A percentile compares a stretch with the other conserved stretches of the same genome.
phyloP scores from a whole-genome alignment of 2,888 invertebrate species.

The Hemistola chrysoprasaria region DNA sequence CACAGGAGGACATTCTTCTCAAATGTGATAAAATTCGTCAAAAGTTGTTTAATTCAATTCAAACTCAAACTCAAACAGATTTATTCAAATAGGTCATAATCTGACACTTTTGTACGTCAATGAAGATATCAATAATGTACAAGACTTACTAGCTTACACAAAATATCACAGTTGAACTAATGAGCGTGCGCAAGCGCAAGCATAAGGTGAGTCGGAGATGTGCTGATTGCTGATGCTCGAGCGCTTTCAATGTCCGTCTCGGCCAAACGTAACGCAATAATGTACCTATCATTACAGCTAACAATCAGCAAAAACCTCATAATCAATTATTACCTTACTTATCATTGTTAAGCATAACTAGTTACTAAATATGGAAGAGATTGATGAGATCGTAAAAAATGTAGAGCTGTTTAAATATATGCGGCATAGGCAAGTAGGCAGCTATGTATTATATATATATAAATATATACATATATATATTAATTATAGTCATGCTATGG shows the following conservation, averaged over 20 bases:
- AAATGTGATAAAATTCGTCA: too few relatives aligned
- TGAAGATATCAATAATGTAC: too few relatives aligned
- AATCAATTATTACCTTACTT: conserved; percentile 17
- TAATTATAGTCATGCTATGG: too few relatives aligned
- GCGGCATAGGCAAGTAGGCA: not conserved
- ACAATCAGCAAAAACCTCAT: conserved; percentile 32
- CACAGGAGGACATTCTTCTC: too few relatives aligned
- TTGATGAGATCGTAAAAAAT: conserved; percentile 17
- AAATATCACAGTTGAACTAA: conserved; percentile 33
- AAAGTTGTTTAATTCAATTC: too few relatives aligned
- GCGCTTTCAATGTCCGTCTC: conserved; percentile 37
- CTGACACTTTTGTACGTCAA: too few relatives aligned
- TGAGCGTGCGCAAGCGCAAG: conserved; percentile 27
- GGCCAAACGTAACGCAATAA: conserved; percentile 30
- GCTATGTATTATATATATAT: too few relatives aligned
- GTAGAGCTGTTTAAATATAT: not conserved
- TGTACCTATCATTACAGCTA: conserved; percentile 24
- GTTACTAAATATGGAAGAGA: conserved; percentile 17
- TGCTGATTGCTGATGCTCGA: too few relatives aligned
- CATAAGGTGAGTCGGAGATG: conserved; percentile 23
- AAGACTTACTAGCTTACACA: too few relatives aligned
- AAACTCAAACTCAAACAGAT: too few relatives aligned
- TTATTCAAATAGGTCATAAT: too few relatives aligned
- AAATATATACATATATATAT: too few relatives aligned
- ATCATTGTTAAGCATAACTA: conserved; percentile 16